Conservation (phyloP, 2,797 vertebrate species). For the Picus viridis region DNA sequence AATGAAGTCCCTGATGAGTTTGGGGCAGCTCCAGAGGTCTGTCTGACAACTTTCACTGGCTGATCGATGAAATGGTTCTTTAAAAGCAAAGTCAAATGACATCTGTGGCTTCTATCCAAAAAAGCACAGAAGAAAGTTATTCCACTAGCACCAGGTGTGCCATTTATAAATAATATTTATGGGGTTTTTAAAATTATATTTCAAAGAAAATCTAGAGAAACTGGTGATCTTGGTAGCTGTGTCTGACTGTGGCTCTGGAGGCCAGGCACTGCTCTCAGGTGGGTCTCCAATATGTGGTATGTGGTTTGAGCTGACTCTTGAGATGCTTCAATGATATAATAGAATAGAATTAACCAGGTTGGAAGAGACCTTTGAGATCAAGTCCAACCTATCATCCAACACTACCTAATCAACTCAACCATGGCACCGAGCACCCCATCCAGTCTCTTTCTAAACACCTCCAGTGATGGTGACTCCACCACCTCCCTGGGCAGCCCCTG, state of each 20-base stretch:
- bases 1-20: neutral
- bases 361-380: too few relatives aligned
- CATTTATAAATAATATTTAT: neutral
- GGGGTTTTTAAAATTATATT: neutral
- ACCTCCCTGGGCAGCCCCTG: too few relatives aligned
- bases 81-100: neutral
- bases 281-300: neutral
- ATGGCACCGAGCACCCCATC: too few relatives aligned
- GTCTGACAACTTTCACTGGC: neutral
- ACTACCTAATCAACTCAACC: too few relatives aligned
- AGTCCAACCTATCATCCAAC: too few relatives aligned
- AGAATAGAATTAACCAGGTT: too few relatives aligned
- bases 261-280: rapidly evolving
- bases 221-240: neutral
- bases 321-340: neutral
- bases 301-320: neutral
- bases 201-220: neutral
- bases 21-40: neutral
- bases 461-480: too few relatives aligned
- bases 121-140: rapidly evolving
- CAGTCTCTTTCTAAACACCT: too few relatives aligned
- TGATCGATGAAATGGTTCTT: neutral
- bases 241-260: neutral
- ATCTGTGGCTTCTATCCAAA: neutral
- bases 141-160: neutral